Evolutionary conservation across 2,797 vertebrate genomes (phyloP), one percentile per base, ranked within the genome.

Genomic region (Anisognathus igniventris): DNA sequence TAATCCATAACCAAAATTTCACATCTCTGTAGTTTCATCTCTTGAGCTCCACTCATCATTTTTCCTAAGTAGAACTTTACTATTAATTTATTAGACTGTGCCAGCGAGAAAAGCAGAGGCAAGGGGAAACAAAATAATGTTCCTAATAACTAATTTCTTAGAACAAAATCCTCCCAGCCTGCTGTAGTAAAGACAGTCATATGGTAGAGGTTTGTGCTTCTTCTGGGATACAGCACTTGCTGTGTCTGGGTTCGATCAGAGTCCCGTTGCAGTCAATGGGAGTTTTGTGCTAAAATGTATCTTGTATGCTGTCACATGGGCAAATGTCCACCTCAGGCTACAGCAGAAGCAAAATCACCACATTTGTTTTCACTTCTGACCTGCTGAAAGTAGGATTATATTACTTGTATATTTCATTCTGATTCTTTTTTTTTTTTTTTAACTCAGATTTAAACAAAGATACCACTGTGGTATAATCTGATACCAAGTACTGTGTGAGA

Each of bases 311-410:
- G 80, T 84, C 90, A 87, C 48, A 76, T 88, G 74, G 62, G 86
- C 89, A 88, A 92, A 90, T 72, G 82, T 88, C 84, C 73, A 80
- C 93, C 79, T 75, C 60, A 7, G 93, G 87, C 93, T 93, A 83
- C 35, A 72, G 68, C 67, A 90, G 71, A 86, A 90, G 51, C 76
- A 74, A 90, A 85, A 80, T 90, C 93, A 88, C 62, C 78, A 81
- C 87, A 68, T 94, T 96, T 92, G 56, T 94, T 95, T 94, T 93
- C 64, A 70, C 85, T 89, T 90, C 75, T 81, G 83, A 94, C 77
- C 47, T 89, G 86, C 67, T 93, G 91, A 93, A 96, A 94, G 88
- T 81, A 80, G 71, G 88, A 94, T 94, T 93, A 88, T 90, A 87
- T 93, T 95, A 93, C 90, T 80, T 87, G 71, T 82, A 61, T 92